These are phyloP conservation scores for Reinhardtius hippoglossoides DNA, from an alignment of 2,113 vertebrate species.

Conservation along the genomic window DNA sequence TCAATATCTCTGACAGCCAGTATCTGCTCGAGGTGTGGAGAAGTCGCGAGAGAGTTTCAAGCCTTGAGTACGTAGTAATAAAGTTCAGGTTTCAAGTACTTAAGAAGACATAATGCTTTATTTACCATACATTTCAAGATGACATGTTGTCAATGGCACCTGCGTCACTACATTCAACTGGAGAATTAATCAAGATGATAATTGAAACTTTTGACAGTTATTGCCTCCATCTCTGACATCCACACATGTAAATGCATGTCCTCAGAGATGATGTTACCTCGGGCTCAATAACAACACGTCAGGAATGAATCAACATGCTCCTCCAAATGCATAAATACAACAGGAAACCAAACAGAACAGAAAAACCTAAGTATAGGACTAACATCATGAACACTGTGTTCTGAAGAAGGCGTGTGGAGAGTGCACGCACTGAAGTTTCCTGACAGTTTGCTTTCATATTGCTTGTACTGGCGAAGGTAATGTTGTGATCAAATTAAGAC, in stretches of 20 bases:
- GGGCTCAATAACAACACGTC: slow-evolving; percentile 24
- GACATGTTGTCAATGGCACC: too few species aligned
- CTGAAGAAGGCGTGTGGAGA: slow-evolving; percentile 20
- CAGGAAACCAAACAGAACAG: slow-evolving; percentile 3
- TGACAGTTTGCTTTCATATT: slow-evolving; percentile 26
- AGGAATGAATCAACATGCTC: not conserved
- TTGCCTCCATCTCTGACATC: not conserved
- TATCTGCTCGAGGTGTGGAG: slow-evolving; percentile 29
- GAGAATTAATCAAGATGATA: not conserved
- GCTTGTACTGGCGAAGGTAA: slow-evolving; percentile 28
- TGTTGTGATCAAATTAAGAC: slow-evolving; percentile 64
- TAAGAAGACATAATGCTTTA: not conserved
- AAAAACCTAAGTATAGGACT: not conserved
- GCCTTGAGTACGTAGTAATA: not conserved
- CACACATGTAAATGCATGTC: slow-evolving; percentile 3
- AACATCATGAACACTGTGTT: slow-evolving; percentile 16
- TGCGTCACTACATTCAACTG: not conserved
- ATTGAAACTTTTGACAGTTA: too few species aligned
- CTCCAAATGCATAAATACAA: slow-evolving; percentile 16
- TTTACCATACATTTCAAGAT: too few species aligned
- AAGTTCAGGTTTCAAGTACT: not conserved
- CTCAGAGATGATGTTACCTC: slow-evolving; percentile 14
- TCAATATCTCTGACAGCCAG: slow-evolving; percentile 41
- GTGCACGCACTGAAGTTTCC: not conserved
- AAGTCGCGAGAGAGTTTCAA: slow-evolving; percentile 38